A percentile compares a stretch with the other conserved stretches of the same genome.
Evolutionary conservation across 2,888 invertebrate genomes (phyloP).

Genomic region (Amiota minor): DNA sequence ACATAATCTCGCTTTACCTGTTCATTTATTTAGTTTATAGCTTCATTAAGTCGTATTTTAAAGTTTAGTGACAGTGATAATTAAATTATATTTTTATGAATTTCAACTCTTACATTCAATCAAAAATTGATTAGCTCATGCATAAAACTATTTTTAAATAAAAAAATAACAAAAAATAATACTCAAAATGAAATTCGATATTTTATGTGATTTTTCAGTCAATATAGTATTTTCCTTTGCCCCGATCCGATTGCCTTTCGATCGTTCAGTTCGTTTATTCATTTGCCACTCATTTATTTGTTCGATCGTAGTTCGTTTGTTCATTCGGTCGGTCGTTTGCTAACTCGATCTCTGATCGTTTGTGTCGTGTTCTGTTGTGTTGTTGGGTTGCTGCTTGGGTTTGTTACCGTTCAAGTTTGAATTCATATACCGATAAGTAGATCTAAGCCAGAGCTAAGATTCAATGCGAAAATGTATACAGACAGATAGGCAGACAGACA

Average conservation of each 20-base stretch:
- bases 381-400: background rate
- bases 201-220: constrained; percentile 17
- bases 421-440: constrained; percentile 66
- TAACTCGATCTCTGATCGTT: constrained; percentile 5
- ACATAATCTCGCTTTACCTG: too few species aligned
- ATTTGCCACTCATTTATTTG: background rate
- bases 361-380: background rate
- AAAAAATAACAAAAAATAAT: background rate
- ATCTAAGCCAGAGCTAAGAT: constrained; percentile 62
- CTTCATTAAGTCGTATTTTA: too few species aligned
- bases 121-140: constrained; percentile 12
- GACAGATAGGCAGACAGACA: constrained; percentile 36
- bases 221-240: background rate
- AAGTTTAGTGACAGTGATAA: too few species aligned
- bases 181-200: constrained; percentile 20
- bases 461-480: constrained; percentile 54
- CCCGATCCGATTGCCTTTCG: background rate
- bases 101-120: constrained; percentile 12
- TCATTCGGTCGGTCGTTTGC: background rate
- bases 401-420: constrained; percentile 40
- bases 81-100: constrained; percentile 4
- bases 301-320: background rate
- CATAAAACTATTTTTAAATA: background rate
- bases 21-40: too few species aligned
- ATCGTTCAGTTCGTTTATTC: background rate